A percentile compares a stretch with the other conserved stretches of the same genome.
phyloP scores from a whole-genome alignment of 2,113 vertebrate genomes.

The Tragelaphus buxtoni region DNA sequence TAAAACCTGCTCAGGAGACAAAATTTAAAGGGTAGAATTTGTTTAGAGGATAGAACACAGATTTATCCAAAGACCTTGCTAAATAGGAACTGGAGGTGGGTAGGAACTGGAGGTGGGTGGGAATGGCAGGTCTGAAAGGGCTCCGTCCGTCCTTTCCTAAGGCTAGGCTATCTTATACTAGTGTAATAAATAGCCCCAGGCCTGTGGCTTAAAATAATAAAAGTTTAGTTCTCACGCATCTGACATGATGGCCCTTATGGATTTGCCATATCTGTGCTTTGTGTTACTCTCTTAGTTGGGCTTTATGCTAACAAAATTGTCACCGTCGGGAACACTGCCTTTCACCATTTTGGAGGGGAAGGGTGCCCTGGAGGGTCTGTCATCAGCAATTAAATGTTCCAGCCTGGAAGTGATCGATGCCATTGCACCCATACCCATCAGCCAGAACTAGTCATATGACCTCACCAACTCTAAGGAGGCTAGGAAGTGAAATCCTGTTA shows the following conservation, averaged over 20 bases:
- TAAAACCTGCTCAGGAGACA: background rate
- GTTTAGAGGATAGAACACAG: background rate
- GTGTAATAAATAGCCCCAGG: background rate
- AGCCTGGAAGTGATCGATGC: background rate
- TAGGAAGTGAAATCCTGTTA: background rate
- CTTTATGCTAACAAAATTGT: background rate
- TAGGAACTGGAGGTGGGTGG: background rate
- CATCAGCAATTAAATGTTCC: background rate
- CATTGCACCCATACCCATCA: background rate
- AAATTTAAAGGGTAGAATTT: background rate
- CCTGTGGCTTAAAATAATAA: background rate
- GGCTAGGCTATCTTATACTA: background rate
- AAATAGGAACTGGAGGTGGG: background rate
- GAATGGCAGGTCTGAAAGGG: background rate
- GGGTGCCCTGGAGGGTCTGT: background rate
- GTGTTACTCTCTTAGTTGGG: background rate
- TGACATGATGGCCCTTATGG: background rate
- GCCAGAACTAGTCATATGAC: background rate
- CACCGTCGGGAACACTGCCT: background rate
- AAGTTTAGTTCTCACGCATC: background rate
- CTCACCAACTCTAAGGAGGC: background rate
- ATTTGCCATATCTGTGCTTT: background rate
- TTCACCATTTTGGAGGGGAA: fast-evolving
- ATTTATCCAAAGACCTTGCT: background rate
- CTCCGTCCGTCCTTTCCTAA: background rate